Evolutionary conservation across 2,113 vertebrate genomes (phyloP).

Genomic region (Callocephalon fimbriatum): DNA sequence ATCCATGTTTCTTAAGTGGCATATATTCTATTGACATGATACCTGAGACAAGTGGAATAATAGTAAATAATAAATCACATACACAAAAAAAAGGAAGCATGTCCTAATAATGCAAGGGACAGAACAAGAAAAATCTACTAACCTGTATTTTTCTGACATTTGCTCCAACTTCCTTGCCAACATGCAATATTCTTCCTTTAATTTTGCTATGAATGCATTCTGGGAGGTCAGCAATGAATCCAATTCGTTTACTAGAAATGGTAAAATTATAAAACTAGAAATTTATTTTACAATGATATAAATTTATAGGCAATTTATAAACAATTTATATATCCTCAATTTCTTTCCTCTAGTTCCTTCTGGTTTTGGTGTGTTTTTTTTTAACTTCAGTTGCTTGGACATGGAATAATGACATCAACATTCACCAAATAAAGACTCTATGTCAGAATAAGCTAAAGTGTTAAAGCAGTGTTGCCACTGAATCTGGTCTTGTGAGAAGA

Average conservation of each 20-base stretch:
- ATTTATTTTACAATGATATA: not conserved
- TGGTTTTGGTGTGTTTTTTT: not conserved
- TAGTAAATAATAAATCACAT: not conserved
- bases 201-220: constrained; percentile 86
- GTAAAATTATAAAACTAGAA: not conserved
- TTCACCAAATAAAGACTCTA: not conserved
- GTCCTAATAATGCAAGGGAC: not conserved
- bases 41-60: not conserved
- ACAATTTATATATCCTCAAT: not conserved
- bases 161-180: constrained; percentile 85
- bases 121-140: constrained; percentile 35
- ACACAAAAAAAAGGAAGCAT: not conserved
- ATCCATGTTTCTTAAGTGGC: not conserved
- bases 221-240: constrained; percentile 87
- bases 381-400: not conserved
- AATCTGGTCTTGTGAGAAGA: not conserved
- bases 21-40: not conserved
- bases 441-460: not conserved
- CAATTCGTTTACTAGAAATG: constrained; percentile 85
- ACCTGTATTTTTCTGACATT: constrained; percentile 85
- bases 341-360: not conserved
- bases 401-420: not conserved
- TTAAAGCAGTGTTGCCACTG: not conserved
- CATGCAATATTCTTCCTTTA: constrained; percentile 86
- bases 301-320: not conserved